A percentile compares a stretch with the other conserved stretches of the same genome.
phyloP scores from a whole-genome alignment of 2,888 invertebrate species.

The Torymus texanus region DNA sequence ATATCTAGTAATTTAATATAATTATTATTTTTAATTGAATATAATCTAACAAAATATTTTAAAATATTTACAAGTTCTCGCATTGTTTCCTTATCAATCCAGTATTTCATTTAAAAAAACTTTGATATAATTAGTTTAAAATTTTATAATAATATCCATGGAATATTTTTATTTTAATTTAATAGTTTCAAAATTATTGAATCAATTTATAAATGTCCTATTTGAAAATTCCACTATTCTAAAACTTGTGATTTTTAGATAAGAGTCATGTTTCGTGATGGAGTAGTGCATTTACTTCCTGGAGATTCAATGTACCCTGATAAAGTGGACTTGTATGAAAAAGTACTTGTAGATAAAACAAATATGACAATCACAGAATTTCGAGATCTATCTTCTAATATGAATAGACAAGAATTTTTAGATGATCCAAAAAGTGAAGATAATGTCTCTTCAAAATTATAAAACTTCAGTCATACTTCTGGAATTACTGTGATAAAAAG shows the following conservation, averaged over 20 bases:
- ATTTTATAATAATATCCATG: too few species aligned
- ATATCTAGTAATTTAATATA: too few species aligned
- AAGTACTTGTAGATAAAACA: conserved; percentile 60
- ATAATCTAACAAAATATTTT: too few species aligned
- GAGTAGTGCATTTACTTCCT: conserved; percentile 78
- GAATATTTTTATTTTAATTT: too few species aligned
- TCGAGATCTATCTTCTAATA: conserved; percentile 59
- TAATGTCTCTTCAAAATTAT: conserved; percentile 21
- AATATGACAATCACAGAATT: conserved; percentile 63
- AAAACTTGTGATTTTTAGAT: conserved; percentile 74
- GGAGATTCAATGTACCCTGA: conserved; percentile 75
- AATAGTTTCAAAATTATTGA: too few species aligned
- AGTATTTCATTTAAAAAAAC: too few species aligned
- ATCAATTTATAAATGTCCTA: too few species aligned
- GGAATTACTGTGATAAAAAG: too few species aligned
- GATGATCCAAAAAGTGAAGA: conserved; percentile 42
- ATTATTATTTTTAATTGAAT: too few species aligned
- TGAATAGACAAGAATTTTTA: conserved; percentile 63
- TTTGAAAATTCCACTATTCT: background rate
- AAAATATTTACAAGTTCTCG: too few species aligned
- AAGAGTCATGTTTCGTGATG: conserved; percentile 78
- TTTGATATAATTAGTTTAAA: too few species aligned
- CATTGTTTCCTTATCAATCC: too few species aligned
- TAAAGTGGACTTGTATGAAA: conserved; percentile 57
- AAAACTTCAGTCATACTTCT: background rate